Conservation (phyloP, 2,888 invertebrate species). For the Drosophila crucigera region DNA sequence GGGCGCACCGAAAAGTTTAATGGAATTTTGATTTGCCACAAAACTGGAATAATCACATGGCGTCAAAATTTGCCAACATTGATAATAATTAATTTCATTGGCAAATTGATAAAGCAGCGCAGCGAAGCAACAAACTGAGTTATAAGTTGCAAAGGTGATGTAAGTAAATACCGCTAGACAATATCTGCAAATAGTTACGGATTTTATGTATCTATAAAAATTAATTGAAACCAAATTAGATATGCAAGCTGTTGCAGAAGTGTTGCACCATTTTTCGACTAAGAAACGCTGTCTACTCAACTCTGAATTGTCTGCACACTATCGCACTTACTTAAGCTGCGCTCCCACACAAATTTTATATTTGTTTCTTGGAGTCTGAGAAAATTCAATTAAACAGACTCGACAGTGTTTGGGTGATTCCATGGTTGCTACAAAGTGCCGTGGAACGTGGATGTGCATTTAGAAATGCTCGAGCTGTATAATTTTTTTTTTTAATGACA, state of each 20-base stretch:
- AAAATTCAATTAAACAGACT: background rate
- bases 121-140: background rate
- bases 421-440: background rate
- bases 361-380: background rate
- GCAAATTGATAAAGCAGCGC: constrained; percentile 33
- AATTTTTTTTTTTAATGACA: background rate
- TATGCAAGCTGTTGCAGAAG: background rate
- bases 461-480: background rate
- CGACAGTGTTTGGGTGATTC: background rate
- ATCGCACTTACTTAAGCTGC: background rate
- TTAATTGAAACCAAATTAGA: background rate
- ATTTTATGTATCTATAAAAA: background rate
- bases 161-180: background rate
- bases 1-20: constrained; percentile 56
- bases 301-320: background rate
- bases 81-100: constrained; percentile 47
- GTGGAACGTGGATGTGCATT: background rate
- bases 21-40: constrained; percentile 56
- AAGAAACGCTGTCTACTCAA: background rate
- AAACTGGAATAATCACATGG: constrained; percentile 28
- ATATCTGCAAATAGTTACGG: background rate
- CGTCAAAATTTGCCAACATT: constrained; percentile 35
- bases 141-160: background rate
- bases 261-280: background rate
- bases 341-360: background rate